Conservation (phyloP, 37 sponge, comb jelly and placozoan genomes). For the Chondrosia reniformis region DNA sequence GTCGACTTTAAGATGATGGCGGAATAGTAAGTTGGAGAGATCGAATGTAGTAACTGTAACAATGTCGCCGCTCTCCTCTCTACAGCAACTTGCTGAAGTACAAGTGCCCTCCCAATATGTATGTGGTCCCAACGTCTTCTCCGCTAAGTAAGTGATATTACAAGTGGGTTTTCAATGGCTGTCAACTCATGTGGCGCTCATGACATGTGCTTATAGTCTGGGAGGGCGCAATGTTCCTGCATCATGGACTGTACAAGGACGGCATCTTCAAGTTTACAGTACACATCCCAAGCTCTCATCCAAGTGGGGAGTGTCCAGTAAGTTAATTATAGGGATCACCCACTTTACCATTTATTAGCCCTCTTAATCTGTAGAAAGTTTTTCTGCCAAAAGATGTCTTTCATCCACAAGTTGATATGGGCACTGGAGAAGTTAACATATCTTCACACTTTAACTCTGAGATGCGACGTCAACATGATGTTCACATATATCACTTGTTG, state of each 20-base stretch:
- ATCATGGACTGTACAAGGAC: slow-evolving; percentile 59
- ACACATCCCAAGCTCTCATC: slow-evolving; percentile 61
- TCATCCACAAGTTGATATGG: slow-evolving; percentile 58
- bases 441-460: slow-evolving; percentile 36
- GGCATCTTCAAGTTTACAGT: slow-evolving; percentile 74
- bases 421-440: slow-evolving; percentile 68
- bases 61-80: not conserved
- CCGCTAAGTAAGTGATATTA: slow-evolving; percentile 40
- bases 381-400: slow-evolving; percentile 70
- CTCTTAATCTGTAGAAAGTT: no score
- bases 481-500: slow-evolving; percentile 61
- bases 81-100: slow-evolving; percentile 28
- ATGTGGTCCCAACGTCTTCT: slow-evolving; percentile 53
- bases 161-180: not conserved
- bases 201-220: slow-evolving; percentile 44
- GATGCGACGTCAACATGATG: not conserved
- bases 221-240: slow-evolving; percentile 69
- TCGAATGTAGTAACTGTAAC: not conserved
- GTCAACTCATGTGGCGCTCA: not conserved
- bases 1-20: slow-evolving; percentile 19
- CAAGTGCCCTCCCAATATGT: slow-evolving; percentile 62
- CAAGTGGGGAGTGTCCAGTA: slow-evolving; percentile 84
- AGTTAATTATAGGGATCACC: not conserved
- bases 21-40: slow-evolving; percentile 3
- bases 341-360: no score